phyloP scores from a whole-genome alignment of 2,113 vertebrate species.

The Variabilichromis moorii region DNA sequence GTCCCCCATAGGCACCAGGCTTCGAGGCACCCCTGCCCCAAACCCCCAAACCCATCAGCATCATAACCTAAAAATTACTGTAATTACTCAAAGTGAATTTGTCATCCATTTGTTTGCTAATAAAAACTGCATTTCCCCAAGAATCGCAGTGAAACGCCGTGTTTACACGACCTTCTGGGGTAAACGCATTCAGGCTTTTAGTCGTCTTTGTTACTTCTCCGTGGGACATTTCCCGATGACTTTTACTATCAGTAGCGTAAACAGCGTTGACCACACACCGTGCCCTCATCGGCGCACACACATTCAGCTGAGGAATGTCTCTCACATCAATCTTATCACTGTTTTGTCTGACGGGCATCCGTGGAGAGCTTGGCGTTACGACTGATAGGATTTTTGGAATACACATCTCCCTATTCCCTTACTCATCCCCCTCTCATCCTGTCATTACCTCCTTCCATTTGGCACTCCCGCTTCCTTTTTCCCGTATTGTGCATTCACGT shows the following conservation, averaged over 20 bases:
- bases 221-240: neutral
- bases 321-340: constrained; percentile 62
- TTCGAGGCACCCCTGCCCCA: neutral
- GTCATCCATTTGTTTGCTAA: neutral
- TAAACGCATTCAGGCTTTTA: neutral
- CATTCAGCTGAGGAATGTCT: constrained; percentile 61
- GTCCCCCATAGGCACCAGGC: neutral
- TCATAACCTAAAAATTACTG: neutral
- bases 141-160: neutral
- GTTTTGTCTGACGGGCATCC: constrained; percentile 68
- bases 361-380: constrained; percentile 41
- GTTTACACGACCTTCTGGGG: neutral
- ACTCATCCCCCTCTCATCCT: neutral
- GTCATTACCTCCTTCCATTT: neutral
- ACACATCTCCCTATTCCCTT: neutral
- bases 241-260: constrained; percentile 16
- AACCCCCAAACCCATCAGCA: neutral
- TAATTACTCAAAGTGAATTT: neutral
- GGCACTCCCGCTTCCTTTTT: neutral
- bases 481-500: neutral
- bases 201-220: neutral
- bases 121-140: neutral
- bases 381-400: constrained; percentile 42
- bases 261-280: constrained; percentile 46
- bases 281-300: constrained; percentile 45